These are phyloP conservation scores for Hemiscyllium ocellatum DNA, from an alignment of 2,113 vertebrate species.

Conservation along the genomic window DNA sequence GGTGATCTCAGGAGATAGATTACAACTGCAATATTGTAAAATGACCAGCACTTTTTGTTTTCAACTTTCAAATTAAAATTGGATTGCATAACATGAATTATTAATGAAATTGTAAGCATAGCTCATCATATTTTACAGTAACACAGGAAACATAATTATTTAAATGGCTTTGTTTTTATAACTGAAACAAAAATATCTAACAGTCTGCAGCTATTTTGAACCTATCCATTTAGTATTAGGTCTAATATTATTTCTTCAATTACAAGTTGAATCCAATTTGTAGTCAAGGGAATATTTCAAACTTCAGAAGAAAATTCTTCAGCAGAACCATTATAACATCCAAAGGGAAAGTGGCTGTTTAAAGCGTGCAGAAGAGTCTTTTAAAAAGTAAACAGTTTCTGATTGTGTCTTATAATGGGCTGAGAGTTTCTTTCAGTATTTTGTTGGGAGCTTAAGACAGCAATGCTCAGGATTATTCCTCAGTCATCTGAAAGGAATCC, in stretches of 20 bases:
- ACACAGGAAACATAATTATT: not conserved
- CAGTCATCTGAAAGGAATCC: not conserved
- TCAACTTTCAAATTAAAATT: not conserved
- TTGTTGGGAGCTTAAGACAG: not conserved
- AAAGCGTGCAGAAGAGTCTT: too few relatives aligned
- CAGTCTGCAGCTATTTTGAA: not conserved
- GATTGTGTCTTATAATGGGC: not conserved
- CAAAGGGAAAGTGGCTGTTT: not conserved
- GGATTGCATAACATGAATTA: not conserved
- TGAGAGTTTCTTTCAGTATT: not conserved
- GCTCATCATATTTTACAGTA: not conserved
- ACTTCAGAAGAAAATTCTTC: not conserved
- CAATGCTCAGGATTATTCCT: not conserved
- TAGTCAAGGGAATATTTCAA: not conserved
- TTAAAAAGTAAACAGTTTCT: not conserved
- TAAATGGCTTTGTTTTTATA: not conserved
- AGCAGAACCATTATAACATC: not conserved
- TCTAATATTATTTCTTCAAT: not conserved
- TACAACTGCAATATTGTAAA: not conserved
- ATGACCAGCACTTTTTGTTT: not conserved
- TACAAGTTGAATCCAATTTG: not conserved
- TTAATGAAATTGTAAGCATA: not conserved
- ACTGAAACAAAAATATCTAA: not conserved
- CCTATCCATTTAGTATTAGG: not conserved
- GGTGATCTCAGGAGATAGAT: not conserved